Evolutionary conservation across 2,113 vertebrate species (phyloP).

Genomic region (Heloderma charlesbogerti): DNA sequence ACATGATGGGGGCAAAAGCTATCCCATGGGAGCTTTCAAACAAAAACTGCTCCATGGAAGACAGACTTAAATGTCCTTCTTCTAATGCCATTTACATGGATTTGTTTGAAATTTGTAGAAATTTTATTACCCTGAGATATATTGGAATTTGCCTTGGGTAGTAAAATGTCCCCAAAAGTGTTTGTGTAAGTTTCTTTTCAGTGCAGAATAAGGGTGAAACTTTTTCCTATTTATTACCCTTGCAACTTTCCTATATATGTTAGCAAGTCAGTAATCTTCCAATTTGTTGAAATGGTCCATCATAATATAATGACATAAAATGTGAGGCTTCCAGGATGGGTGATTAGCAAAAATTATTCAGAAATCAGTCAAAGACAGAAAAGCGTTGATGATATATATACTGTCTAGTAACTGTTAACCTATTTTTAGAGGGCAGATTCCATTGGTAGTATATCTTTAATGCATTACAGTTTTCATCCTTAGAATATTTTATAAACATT

Average conservation of each 20-base stretch:
- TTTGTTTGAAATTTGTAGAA: background rate
- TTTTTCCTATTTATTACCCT: background rate
- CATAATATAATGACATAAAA: background rate
- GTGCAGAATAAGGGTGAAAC: background rate
- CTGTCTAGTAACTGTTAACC: background rate
- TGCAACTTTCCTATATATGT: background rate
- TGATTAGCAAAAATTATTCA: slow-evolving; percentile 1
- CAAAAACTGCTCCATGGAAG: no score
- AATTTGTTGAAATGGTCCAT: background rate
- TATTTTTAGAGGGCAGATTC: background rate
- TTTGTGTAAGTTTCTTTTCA: background rate
- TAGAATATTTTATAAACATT: slow-evolving; percentile 36
- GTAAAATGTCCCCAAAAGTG: background rate
- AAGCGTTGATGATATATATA: background rate
- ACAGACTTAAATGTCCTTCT: no score
- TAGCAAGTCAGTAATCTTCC: background rate
- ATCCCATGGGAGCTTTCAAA: no score
- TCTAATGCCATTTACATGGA: background rate
- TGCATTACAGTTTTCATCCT: slow-evolving; percentile 19
- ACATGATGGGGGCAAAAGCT: no score
- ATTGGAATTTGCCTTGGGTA: background rate
- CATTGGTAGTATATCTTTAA: background rate
- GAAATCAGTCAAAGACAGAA: background rate
- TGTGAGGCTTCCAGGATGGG: background rate
- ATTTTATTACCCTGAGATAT: background rate